Conservation (phyloP, 2,888 invertebrate species). For the Calliopum simillimum region DNA sequence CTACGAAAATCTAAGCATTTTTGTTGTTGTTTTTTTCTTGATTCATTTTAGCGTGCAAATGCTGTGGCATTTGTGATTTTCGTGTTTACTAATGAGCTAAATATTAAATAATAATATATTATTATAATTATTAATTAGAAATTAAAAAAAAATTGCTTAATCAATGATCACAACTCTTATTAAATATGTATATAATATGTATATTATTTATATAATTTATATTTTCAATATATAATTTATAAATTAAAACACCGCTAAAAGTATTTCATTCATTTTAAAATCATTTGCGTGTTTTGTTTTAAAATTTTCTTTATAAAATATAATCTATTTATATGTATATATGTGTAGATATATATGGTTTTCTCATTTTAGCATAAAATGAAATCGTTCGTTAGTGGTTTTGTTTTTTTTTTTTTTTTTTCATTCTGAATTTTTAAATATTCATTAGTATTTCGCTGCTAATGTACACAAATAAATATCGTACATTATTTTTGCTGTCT, state of each 20-base stretch:
- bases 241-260: constrained; percentile 6
- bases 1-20: constrained; percentile 38
- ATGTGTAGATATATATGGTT: constrained; percentile 17
- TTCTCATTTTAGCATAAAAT: constrained; percentile 26
- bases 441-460: constrained; percentile 6
- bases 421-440: constrained; percentile 6
- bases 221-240: constrained; percentile 10
- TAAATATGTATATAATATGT: constrained; percentile 43
- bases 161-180: constrained; percentile 68
- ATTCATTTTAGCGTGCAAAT: constrained; percentile 4
- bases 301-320: constrained; percentile 27
- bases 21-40: neutral
- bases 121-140: constrained; percentile 49
- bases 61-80: neutral
- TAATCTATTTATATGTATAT: neutral
- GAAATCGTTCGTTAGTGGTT: constrained; percentile 27
- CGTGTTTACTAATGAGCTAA: constrained; percentile 10
- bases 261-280: constrained; percentile 2
- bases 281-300: constrained; percentile 8
- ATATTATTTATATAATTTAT: constrained; percentile 40
- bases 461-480: constrained; percentile 3
- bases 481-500: neutral
- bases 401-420: constrained; percentile 1
- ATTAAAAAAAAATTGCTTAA: constrained; percentile 60
- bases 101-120: constrained; percentile 44